Evolutionary conservation across 2,888 invertebrate species (phyloP), one percentile per base, ranked within the genome.

Genomic region (Chymomyza procnemis): DNA sequence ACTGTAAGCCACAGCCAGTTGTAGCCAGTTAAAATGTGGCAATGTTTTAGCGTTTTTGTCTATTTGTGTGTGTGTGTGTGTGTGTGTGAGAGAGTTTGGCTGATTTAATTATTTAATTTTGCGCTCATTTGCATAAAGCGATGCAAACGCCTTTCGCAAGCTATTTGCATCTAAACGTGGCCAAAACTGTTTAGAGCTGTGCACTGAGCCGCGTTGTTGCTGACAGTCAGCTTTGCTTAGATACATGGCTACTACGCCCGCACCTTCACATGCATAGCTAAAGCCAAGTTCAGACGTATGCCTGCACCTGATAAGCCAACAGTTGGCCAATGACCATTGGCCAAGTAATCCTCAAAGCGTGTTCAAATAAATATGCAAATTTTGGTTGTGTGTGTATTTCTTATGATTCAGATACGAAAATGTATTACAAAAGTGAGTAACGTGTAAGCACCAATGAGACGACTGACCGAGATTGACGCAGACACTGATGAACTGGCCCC

Each of bases 61-160:
- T 54, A 60, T 26, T 8, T n/a, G 60, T 2, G 30, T 1, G 46
- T 62, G 48, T 52, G 41, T 34, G 50, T 48, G 18, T 64, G 16
- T 34, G 18, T 57, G 41, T 41, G 48, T 65, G 56, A 9, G 54
- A 41, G 58, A 46, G 56, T 9, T 18, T 57, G 76, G 73, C 71
- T 72, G 79, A 69, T 77, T 83, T 84, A 84, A 84, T 84, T 85
- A 84, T 84, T 84, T 84, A 85, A 84, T 84, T 86, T 81, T 79
- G 81, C 81, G 73, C 74, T 80, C 83, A 85, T 85, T 83, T 83
- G 83, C 60, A 63, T 57, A 9, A 54, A 22, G 54, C 21, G 12
- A 54, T 21, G 54, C 21, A 5, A 30, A 9, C 41, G 9, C 54
- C 30, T 16, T 65, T 62, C 74, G 67, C 55, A 16, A 19, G 54